Evolutionary conservation across 37 sponge, comb jelly and placozoan genomes (phyloP), one percentile per base, ranked within the genome.

Genomic region (Axinella damicornis): DNA sequence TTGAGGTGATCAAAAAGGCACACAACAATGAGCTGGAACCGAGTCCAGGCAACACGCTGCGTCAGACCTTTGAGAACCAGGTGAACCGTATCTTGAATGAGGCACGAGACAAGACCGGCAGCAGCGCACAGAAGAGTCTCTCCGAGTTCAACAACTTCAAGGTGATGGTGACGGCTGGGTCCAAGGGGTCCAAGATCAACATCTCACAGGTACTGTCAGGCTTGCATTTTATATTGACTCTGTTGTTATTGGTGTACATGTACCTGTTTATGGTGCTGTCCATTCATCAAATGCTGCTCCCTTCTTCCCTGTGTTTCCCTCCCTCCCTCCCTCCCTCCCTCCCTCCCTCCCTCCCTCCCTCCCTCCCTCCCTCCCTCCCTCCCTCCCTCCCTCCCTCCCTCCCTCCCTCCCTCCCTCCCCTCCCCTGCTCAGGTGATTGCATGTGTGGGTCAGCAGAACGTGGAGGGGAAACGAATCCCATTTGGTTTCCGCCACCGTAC

Each of bases 101-200:
- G 60, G 99, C 99, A 31, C 90, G 99, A 27, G 95, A 95, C 88
- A 95, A 97, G 89, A 99, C 99, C 14, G 99, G 99, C 19, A 77
- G 93, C 76, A 88, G 92, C 52, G 99, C 99, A 0, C 99, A 95
- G 87, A 82, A 85, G 83, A 91, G 92, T 85, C 77, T 99, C 66
- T 95, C 96, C 16, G 92, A 97, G 58, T 99, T 97, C 87, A 99
- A 99, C 92, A 95, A 97, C 90, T 97, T 99, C 94, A 99, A 99
- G 80, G 92, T 92, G 69, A 99, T 99, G 99, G 98, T 97, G 31
- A 87, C 94, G 24, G 98, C 99, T 25, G 99, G 99, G 11, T 97
- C 99, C 63, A 99, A 99, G 78, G 99, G 99, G 0, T 99, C 99
- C 68, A 95, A 97, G 74, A 99, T 99, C 81, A 99, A 99, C 92